Conservation (phyloP, 2,113 vertebrate genomes). For the Myiozetetes cayanensis region DNA sequence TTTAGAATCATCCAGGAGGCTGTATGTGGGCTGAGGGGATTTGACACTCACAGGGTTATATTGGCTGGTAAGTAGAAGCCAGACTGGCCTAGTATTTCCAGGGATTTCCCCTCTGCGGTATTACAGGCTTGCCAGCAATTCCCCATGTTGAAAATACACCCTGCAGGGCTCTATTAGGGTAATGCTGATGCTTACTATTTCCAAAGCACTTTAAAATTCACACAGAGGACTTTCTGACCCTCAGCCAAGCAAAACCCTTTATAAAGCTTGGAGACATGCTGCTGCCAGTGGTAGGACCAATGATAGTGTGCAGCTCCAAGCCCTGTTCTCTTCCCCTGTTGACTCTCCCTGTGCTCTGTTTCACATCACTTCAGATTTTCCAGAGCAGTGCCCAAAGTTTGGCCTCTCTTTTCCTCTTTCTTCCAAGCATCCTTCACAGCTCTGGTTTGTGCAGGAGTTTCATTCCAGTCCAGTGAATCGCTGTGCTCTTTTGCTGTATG, state of each 20-base stretch:
- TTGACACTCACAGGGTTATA: neutral
- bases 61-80: neutral
- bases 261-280: neutral
- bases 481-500: neutral
- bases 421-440: neutral
- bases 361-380: neutral
- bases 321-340: neutral
- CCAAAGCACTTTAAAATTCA: neutral
- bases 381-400: neutral
- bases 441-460: neutral
- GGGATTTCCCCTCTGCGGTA: slow-evolving; percentile 22
- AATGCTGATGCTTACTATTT: neutral
- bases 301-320: neutral
- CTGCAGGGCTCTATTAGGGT: neutral
- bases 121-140: slow-evolving; percentile 15
- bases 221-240: neutral
- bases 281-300: neutral
- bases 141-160: neutral
- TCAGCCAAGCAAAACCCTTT: neutral
- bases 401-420: neutral
- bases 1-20: neutral
- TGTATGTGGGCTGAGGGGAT: neutral
- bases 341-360: neutral
- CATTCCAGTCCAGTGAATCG: neutral
- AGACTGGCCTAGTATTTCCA: neutral